Base-by-base conservation (phyloP, 2,888 invertebrate genomes). In the Idaea dimidiata region DNA sequence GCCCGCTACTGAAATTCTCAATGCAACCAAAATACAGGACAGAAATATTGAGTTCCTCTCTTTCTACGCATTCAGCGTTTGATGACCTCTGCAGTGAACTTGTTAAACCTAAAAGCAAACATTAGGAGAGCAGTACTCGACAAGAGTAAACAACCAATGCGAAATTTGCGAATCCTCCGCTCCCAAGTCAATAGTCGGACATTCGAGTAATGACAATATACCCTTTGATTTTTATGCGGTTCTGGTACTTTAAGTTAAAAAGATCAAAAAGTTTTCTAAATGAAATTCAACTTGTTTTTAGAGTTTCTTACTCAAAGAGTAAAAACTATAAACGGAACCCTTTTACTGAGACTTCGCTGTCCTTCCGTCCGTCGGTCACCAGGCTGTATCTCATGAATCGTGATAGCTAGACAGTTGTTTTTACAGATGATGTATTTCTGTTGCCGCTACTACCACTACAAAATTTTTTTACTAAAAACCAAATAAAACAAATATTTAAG, bases 111-210 rank as follows among this genome's bases (percentile, higher is more conserved):
- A 54, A 17, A 56, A 10, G 58, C 63, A 66, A 64, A 62, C 59
- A 66, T 59, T 16, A 62, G 57, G 60, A 63, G 59, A 59, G 54
- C 63, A 66, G 57, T 54, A 57, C 16, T 32, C 59, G 61, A 59
- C 54, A 58, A 58, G 17, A 62, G 57, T 62, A 60, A 63, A 59
- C 62, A 59, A 33, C 43, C 17, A 59, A 17, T 17, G 56, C 18
- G 18, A 56, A 56, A 18, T 14, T 16, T 17, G 56, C 18, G 18
- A 56, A 56, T 56, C 18, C 18, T 14, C 18, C 0, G 33, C 58
- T 31, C 56, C 24, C 43, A 18, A 61, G 63, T 62, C 63, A 62
- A 59, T 60, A 60, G 53, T 55, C 62, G 63, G 62, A 16, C 62
- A 58, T 65, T 59, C 59, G 14, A 55, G 57, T 62, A 59, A 62